These are phyloP conservation scores for Leptopilina clavipes DNA, from an alignment of 1,140 invertebrate genomes.

Conservation along the genomic window DNA sequence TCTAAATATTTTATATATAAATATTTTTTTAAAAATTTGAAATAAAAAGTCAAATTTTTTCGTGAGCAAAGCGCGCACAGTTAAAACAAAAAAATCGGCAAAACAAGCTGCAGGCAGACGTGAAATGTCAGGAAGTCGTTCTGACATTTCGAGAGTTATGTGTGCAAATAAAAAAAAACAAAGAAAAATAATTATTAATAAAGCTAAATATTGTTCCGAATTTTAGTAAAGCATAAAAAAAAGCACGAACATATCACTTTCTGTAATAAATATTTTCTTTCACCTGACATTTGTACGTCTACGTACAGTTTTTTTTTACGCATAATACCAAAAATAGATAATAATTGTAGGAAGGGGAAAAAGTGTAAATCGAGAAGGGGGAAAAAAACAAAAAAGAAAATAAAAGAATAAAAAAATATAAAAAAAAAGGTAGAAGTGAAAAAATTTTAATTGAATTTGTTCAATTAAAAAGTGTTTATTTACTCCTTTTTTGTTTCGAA, in stretches of 20 bases:
- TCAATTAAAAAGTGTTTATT: too few species aligned
- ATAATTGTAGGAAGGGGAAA: too few species aligned
- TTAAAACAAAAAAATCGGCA: too few species aligned
- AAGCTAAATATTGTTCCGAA: neutral
- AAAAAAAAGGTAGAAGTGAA: too few species aligned
- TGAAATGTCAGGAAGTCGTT: constrained; percentile 31
- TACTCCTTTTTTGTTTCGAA: too few species aligned
- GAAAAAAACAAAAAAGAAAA: too few species aligned
- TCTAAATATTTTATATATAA: neutral
- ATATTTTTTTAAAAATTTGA: too few species aligned
- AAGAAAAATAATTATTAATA: neutral
- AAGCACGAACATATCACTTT: neutral
- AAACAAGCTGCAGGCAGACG: constrained; percentile 31
- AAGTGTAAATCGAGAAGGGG: too few species aligned
- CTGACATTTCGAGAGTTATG: constrained; percentile 8
- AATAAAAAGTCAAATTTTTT: too few species aligned
- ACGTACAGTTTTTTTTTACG: constrained; percentile 19
- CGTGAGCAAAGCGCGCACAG: constrained; percentile 27
- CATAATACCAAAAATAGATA: neutral
- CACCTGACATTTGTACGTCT: constrained; percentile 27
- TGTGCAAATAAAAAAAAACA: neutral
- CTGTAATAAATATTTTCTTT: neutral
- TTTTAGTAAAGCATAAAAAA: neutral
- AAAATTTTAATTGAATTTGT: too few species aligned
- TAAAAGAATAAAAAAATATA: too few species aligned